Percentiles rank a stretch among this genome's conserved stretches.
phyloP scores from a whole-genome alignment of 2,113 vertebrate genomes.

The Carassius gibelio region DNA sequence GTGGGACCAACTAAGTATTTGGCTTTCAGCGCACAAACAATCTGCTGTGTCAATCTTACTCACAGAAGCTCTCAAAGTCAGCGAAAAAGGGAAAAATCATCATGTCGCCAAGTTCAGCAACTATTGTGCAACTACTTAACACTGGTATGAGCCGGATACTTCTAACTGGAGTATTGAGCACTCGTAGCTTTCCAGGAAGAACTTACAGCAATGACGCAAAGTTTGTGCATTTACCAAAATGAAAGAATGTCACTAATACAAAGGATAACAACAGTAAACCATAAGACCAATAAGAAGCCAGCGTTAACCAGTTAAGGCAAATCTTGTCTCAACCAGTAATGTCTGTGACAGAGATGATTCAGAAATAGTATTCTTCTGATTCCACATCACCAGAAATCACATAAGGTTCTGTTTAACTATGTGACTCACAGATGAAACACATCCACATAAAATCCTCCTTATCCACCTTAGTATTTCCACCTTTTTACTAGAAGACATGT shows the following conservation, averaged over 20 bases:
- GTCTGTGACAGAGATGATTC: background rate
- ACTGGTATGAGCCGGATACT: background rate
- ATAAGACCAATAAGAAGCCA: background rate
- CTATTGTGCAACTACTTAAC: constrained; percentile 21
- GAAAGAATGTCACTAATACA: background rate
- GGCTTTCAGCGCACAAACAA: background rate
- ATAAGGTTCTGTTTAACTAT: background rate
- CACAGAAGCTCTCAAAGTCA: constrained; percentile 17
- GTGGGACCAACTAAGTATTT: background rate
- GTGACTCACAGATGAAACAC: constrained; percentile 16
- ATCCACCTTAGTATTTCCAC: background rate
- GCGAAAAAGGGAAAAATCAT: background rate
- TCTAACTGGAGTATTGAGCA: background rate
- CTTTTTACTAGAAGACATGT: background rate
- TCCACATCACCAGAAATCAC: background rate
- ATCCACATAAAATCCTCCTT: background rate
- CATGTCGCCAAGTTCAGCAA: background rate
- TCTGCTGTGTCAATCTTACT: constrained; percentile 1
- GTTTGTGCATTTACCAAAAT: background rate
- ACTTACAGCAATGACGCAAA: background rate
- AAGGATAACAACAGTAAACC: background rate
- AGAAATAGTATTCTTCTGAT: background rate
- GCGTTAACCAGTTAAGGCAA: background rate
- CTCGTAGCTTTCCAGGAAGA: constrained; percentile 17
- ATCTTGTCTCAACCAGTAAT: background rate